Evolutionary conservation across 2,797 vertebrate genomes (phyloP), one percentile per base, ranked within the genome.

Genomic region (Hypotaenidia okinawae): DNA sequence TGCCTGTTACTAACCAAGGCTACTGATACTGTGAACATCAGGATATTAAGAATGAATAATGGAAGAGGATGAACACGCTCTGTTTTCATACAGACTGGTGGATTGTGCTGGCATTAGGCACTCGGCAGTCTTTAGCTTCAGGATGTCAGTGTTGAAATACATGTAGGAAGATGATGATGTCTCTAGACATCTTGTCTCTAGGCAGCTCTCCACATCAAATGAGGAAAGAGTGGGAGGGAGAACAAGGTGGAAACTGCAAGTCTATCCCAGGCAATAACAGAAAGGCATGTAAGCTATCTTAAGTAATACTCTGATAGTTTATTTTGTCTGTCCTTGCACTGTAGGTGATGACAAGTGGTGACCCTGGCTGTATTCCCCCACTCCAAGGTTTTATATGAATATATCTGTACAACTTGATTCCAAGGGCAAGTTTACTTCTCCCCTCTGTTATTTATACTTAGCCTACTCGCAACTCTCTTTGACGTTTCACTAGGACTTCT

Each of bases 11-110:
- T 49, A 43, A 7, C 13, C 12, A 12, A 55, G 55, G 41, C 12
- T 90, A 14, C 24, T 75, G 51, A 16, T 52, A 30, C 61, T 70
- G 35, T 0, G 0, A 87, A 25, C 1, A 2, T 55, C n/a, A 47
- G 52, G 52, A 41, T 43, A 18, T 32, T 76, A 39, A 25, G 27
- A 39, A 27, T 33, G 33, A 77, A 12, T 69, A 68, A 39, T 77
- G 24, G 49, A 84, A 84, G 35, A 30, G 37, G 5, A 11, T 41
- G 66, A 72, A 43, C 35, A 12, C 17, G 9, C 5, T 69, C 16
- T 4, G 23, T 70, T 91, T 68, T 70, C 35, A 1, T 49, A 23
- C 11, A 83, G 66, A 10, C 64, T 37, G 35, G 10, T 77, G 35
- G n/a, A 37, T 21, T 79, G 39, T 77, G 55, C 39, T 54, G 63